Base-by-base conservation (phyloP, 2,888 invertebrate genomes). In the Apamea anceps region DNA sequence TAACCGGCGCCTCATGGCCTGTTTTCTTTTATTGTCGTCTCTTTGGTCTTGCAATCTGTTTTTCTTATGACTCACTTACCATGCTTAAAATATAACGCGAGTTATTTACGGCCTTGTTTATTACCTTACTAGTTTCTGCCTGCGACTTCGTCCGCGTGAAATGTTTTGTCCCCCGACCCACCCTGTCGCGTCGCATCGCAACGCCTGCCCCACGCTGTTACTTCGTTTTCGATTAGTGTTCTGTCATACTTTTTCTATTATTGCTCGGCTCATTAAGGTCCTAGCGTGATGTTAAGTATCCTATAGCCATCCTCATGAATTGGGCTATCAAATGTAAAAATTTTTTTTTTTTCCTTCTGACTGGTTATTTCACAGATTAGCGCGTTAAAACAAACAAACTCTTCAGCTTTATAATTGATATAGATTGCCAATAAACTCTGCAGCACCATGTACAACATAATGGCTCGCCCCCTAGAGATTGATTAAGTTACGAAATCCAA, bases 11-110 rank as follows among this genome's bases (percentile, higher is more conserved):
- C 96, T 92, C 92, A 85, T 92, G 92, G 85, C 80, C 82, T 85
- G 85, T 92, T 92, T 94, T 91, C 92, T 96, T 94, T 96, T 95
- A 94, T 94, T 95, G 93, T 93, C 91, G 92, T 92, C 92, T 91
- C 91, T 91, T 93, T 89, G 85, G 90, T 94, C 93, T 91, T 87
- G 89, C 91, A 89, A 87, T 94, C 94, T 92, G 92, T 94, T 94
- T 95, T 94, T 93, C 93, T 87, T 91, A 92, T 96, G 96, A 96
- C 92, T 96, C 96, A 96, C 93, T 93, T 91, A 92, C 92, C 88
- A 91, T 90, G 92, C 91, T 93, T 92, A 92, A 95, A 95, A 94
- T 92, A 94, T 90, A 81, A 63, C 75, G 72, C 25, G 82, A 83
- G 87, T 87, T 85, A 88, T 85, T 90, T 91, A 79, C 85, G 85